Base-by-base conservation (phyloP, 1,140 invertebrate species). In the Globodera rostochiensis region DNA sequence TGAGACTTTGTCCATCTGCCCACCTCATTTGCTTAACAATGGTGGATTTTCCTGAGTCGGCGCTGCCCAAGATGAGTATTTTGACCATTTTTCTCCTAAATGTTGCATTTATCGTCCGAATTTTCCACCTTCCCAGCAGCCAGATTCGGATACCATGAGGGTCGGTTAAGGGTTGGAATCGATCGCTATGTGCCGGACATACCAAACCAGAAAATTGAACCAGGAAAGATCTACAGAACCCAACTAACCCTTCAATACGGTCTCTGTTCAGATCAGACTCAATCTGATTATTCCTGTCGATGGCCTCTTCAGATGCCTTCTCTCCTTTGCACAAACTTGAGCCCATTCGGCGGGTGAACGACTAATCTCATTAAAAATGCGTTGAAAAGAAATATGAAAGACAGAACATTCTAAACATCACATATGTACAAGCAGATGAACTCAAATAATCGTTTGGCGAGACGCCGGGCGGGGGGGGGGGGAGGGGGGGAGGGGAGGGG, bases 1-100 rank as follows among this genome's bases (percentile, higher is more conserved):
- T 73, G 21, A 3, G n/a, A 11, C 46, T 53, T 46, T 36, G 49
- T 49, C 46, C n/a, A 9, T 45, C 25, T 13, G 6, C 45, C 8
- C 49, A 82, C 80, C 81, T 79, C 84, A 85, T 85, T 36, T 85
- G 84, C 77, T 85, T 85, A 4, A 73, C 86, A 69, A 85, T 87
- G 11, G 84, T 85, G 57, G 75, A 79, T 21, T 85, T 85, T 49
- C 84, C 84, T 36, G 50, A 73, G 77, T 85, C 85, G 6, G 86
- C 86, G 57, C 75, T 76, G 50, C 84, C 84, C 19, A 85, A 71
- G 11, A 85, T 50, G 15, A 85, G 82, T 7, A 85, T 82, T 69
- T 85, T 85, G 84, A 85, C 49, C n/a, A 80, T 45, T 57, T 74
- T 73, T 11, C 77, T 53, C 69, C 70, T 47, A 45, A 64, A 64